phyloP scores from a whole-genome alignment of 2,113 vertebrate species.

The Atherinomorus stipes region DNA sequence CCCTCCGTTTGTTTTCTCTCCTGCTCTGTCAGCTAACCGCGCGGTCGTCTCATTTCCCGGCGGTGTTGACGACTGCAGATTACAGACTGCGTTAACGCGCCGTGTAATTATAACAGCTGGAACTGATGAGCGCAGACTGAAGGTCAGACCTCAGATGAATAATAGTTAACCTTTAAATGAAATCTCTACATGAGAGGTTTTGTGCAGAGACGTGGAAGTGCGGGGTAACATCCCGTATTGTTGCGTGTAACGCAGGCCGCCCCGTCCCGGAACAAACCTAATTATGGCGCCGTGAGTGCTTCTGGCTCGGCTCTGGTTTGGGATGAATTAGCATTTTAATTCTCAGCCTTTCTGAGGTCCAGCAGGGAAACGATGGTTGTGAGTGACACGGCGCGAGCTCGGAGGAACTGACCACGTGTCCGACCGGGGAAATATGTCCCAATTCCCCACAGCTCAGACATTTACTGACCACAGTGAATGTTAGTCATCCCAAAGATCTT shows the following conservation, averaged over 20 bases:
- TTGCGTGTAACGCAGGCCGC: constrained; percentile 17
- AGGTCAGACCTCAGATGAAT: background rate
- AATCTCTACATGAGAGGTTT: constrained; percentile 8
- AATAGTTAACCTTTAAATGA: constrained; percentile 5
- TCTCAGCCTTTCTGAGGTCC: constrained; percentile 42
- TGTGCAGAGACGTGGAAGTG: background rate
- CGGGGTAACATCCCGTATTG: constrained; percentile 35
- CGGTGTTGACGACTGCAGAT: background rate
- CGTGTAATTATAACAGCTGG: background rate
- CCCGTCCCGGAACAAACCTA: constrained; percentile 45
- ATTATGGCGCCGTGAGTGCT: constrained; percentile 58
- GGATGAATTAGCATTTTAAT: constrained; percentile 63
- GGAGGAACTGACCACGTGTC: constrained; percentile 34
- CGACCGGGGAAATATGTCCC: constrained; percentile 40
- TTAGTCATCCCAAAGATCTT: background rate
- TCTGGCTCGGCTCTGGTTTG: constrained; percentile 27
- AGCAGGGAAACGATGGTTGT: constrained; percentile 42
- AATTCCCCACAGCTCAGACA: constrained; percentile 9
- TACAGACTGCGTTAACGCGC: background rate
- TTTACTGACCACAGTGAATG: constrained; percentile 17
- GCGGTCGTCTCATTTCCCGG: too few species aligned
- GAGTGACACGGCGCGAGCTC: constrained; percentile 61
- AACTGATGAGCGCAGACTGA: background rate
- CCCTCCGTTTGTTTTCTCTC: background rate
- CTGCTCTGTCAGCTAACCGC: background rate